Evolutionary conservation across 2,888 invertebrate genomes (phyloP), one percentile per base, ranked within the genome.

Genomic region (Harpalus rubripes): DNA sequence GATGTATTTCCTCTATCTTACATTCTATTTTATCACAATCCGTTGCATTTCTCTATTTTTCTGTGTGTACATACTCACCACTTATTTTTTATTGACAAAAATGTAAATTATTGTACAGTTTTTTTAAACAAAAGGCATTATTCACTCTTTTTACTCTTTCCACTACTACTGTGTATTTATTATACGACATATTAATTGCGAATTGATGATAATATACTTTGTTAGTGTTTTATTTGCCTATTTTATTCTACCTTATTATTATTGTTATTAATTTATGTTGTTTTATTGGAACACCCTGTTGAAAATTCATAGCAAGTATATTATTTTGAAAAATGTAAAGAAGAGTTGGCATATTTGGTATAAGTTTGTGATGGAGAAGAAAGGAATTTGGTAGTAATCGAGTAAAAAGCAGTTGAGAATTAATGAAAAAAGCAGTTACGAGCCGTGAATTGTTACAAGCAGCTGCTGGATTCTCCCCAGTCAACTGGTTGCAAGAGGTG

Each of bases 401-500:
- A 79, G 76, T 76, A 18, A 79, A 65, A 72, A 68, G 8, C 68
- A 72, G 32, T 59, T 12, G 39, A n/a, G 68, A 63, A 63, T 63
- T 22, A 26, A 18, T 63, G n/a, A 39, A 68, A 92, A 68, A 32
- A 26, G 32, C 68, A 68, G 92, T 92, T 92, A 92, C 91, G 90
- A 92, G 91, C 92, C 92, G 92, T 92, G 92, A 92, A 91, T 92
- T 90, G 91, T 90, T 91, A 91, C 85, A 85, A 79, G 85, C 85
- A 85, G 85, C 85, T 68, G 72, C 85, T 85, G 85, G 85, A 80
- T 85, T 85, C 59, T 80, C 80, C 56, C 80, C 85, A 58, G 85
- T 58, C 79, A 85, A 79, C 58, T 85, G 85, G 85, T 85, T 85
- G 68, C 85, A 85, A 80, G 85, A 80, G 32, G 58, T 26, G 16